These are phyloP conservation scores for Clarias platycephalus DNA, from an alignment of 2,797 vertebrate genomes.

Conservation along the genomic window DNA sequence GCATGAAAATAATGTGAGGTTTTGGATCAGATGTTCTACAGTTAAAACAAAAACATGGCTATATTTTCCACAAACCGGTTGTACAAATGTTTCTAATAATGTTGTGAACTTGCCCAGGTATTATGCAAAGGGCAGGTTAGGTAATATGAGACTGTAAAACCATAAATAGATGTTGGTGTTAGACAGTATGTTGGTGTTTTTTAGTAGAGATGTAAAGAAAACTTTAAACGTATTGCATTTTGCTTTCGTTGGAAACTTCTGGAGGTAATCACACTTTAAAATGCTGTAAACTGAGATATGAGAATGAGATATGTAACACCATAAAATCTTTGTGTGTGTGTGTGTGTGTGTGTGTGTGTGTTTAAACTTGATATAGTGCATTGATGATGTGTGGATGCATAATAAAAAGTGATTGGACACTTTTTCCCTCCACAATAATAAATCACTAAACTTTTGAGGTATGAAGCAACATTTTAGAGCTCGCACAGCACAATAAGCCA, in stretches of 20 bases:
- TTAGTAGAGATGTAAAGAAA: background rate
- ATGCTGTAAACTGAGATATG: background rate
- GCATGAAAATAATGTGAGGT: background rate
- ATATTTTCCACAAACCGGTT: background rate
- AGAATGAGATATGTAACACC: background rate
- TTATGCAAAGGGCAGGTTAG: background rate
- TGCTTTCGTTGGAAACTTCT: background rate
- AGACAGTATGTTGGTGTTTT: background rate
- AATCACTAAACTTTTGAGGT: background rate
- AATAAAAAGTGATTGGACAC: background rate
- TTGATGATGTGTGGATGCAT: background rate
- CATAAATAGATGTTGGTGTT: background rate
- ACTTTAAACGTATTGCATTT: background rate
- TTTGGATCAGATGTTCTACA: background rate
- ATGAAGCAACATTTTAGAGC: background rate
- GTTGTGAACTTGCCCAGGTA: background rate
- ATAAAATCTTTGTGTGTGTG: background rate
- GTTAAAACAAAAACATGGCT: background rate
- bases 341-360: background rate
- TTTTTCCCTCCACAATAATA: background rate
- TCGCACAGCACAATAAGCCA: background rate
- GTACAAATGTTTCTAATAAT: background rate
- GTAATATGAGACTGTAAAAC: too few relatives aligned
- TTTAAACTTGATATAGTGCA: background rate
- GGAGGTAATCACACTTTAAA: background rate